Conservation (phyloP, 2,888 invertebrate genomes). For the Thymelicus lineola region DNA sequence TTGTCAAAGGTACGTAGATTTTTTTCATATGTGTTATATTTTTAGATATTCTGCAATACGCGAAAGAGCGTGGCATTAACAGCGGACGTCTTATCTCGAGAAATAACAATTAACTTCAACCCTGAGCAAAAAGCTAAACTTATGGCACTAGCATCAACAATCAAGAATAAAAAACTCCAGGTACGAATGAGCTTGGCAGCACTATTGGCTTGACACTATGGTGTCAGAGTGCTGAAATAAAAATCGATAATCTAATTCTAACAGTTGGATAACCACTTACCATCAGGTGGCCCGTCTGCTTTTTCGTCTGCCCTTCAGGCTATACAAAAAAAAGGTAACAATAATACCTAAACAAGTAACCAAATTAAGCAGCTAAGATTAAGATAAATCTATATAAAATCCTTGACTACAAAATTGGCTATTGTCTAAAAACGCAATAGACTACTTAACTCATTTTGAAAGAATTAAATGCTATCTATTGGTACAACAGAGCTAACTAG, state of each 20-base stretch:
- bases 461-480: constrained; percentile 20
- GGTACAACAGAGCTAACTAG: constrained; percentile 20
- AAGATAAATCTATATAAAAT: background rate
- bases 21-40: background rate
- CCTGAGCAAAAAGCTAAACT: constrained; percentile 83
- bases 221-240: too few relatives aligned
- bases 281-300: too few relatives aligned
- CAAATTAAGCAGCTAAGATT: background rate
- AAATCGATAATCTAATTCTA: too few relatives aligned
- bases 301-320: too few relatives aligned
- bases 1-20: too few relatives aligned
- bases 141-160: constrained; percentile 70
- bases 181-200: too few relatives aligned
- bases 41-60: constrained; percentile 91
- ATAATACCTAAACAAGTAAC: background rate
- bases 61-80: constrained; percentile 90
- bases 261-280: too few relatives aligned
- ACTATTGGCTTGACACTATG: too few relatives aligned
- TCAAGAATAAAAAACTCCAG: constrained; percentile 79
- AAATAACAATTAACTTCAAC: constrained; percentile 83
- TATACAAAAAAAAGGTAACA: too few relatives aligned
- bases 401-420: constrained; percentile 31
- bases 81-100: constrained; percentile 86
- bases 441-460: constrained; percentile 10
- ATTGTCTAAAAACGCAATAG: constrained; percentile 19